Base-by-base conservation (phyloP, 2,113 vertebrate species). In the Pantherophis guttatus region DNA sequence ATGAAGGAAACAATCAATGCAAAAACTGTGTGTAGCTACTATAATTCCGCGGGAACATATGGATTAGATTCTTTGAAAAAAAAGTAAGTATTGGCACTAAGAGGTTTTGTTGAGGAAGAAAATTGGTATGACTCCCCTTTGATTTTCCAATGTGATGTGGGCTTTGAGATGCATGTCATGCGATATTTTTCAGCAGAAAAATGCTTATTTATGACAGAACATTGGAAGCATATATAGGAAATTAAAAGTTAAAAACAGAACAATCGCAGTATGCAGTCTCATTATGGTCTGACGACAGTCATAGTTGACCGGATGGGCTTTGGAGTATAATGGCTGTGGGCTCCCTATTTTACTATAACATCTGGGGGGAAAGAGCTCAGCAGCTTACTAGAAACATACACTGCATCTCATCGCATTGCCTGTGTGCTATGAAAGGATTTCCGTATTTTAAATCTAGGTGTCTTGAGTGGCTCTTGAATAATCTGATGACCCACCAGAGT, bases 401-500 rank as follows among this genome's bases (percentile, higher is more conserved):
- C 33, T 10, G 19, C 39, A 65, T 55, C 11, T 33, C 6, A 5
- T 8, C 6, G 29, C 39, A 59, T n/a, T 65, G 10, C 21, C 53
- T 29, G 21, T 29, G 21, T 86, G 52, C 50, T 1, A 1, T 52
- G 1, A 81, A 24, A 44, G 94, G 3, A 95, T 7, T 94, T 1
- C 9, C 92, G 93, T 90, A 13, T 97, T 96, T 95, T 96, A 21
- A 92, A 59, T 96, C 55, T 91, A 99, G 99, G 97, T 99, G 99
- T 97, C 98, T 99, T 87, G 99, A 99, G 93, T 99, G 99, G 99
- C 99, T 99, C 94, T 98, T 99, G 91, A 99, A 99, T 96, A 99
- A 99, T 97, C 97, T 99, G 92, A 99, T 99, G 99, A 99, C 99
- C 19, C 99, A 99, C 96, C 99, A 99, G 96, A 99, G 99, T 55